Conservation (phyloP, 30 jellyfish, hydroid and myxozoan genomes). For the Euphysa ruthae region DNA sequence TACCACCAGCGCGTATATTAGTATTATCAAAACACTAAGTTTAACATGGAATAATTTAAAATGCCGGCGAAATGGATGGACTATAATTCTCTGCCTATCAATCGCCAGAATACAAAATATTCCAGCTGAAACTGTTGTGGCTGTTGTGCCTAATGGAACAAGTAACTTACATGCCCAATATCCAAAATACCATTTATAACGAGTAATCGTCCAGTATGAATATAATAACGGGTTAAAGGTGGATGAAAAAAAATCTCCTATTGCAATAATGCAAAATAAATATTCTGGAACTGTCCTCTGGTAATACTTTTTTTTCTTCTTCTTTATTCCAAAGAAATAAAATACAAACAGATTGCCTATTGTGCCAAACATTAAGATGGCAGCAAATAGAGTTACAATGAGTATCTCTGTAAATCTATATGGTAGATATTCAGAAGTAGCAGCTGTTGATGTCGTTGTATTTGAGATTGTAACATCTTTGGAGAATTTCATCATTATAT, state of each 20-base stretch:
- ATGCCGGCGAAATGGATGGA: conserved; percentile 57
- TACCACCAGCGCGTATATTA: conserved; percentile 29
- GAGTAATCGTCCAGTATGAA: conserved; percentile 58
- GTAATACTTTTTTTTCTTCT: neutral
- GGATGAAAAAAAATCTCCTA: conserved; percentile 68
- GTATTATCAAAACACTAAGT: conserved; percentile 25
- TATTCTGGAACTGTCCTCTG: conserved; percentile 72
- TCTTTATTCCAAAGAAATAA: conserved; percentile 56
- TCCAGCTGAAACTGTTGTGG: conserved; percentile 72
- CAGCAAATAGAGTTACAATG: conserved; percentile 24
- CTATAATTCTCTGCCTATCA: conserved; percentile 67
- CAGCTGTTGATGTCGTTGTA: too few relatives aligned
- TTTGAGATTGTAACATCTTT: too few relatives aligned
- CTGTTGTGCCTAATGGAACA: conserved; percentile 59
- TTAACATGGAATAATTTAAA: conserved; percentile 34
- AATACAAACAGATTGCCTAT: conserved; percentile 74
- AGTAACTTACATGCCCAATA: conserved; percentile 71
- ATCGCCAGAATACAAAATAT: conserved; percentile 61
- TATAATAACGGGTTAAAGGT: conserved; percentile 59
- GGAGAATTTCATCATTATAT: too few relatives aligned
- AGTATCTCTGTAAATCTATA: conserved; percentile 26
- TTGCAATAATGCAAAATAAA: conserved; percentile 52
- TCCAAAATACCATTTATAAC: conserved; percentile 76
- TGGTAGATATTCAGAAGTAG: neutral
- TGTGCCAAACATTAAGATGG: conserved; percentile 59